phyloP scores from a whole-genome alignment of 2,888 invertebrate species.

The Cordilura impudica region DNA sequence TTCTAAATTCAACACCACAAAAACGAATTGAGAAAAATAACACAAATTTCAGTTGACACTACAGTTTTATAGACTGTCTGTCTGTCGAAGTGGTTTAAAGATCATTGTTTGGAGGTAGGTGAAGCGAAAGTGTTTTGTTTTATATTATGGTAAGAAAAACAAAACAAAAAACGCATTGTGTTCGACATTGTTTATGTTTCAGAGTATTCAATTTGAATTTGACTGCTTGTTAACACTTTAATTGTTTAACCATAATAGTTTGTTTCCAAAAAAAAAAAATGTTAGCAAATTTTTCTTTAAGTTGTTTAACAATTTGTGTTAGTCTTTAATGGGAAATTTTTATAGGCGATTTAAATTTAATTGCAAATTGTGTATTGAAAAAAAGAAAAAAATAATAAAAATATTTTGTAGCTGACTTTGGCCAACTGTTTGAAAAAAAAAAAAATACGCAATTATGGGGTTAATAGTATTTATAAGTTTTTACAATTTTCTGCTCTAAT shows the following conservation, averaged over 20 bases:
- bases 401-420: no score
- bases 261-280: conserved; percentile 58
- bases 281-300: conserved; percentile 63
- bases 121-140: conserved; percentile 52
- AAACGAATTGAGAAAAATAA: conserved; percentile 26
- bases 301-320: conserved; percentile 62
- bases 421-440: no score
- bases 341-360: conserved; percentile 36
- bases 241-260: conserved; percentile 64
- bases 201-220: background rate
- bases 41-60: conserved; percentile 56
- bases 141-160: no score
- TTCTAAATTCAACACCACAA: conserved; percentile 17
- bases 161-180: conserved; percentile 58
- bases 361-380: conserved; percentile 45
- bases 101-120: conserved; percentile 44
- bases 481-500: no score
- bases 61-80: conserved; percentile 30
- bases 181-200: background rate
- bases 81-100: conserved; percentile 33
- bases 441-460: no score
- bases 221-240: conserved; percentile 57
- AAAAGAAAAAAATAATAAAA: conserved; percentile 35
- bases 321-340: conserved; percentile 30
- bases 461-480: background rate